Evolutionary conservation across 2,113 vertebrate genomes (phyloP).

Genomic region (Podarcis muralis): DNA sequence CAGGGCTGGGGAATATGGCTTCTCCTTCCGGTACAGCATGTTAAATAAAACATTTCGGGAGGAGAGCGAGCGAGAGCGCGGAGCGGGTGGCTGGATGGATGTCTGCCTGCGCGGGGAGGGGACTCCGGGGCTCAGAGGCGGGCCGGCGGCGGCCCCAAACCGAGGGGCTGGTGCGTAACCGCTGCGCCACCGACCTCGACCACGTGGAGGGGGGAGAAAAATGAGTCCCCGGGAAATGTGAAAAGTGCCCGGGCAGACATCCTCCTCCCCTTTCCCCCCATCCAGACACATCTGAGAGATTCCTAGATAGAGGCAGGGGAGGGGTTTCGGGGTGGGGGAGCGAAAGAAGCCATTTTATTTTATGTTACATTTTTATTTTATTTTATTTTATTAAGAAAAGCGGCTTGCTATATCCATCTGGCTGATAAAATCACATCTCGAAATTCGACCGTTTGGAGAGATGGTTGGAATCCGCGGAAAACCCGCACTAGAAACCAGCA

Average conservation of each 20-base stretch:
- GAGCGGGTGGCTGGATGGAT: neutral
- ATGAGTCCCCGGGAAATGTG: constrained; percentile 61
- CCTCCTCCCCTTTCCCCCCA: neutral
- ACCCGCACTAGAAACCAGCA: neutral
- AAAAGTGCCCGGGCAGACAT: constrained; percentile 32
- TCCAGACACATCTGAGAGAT: neutral
- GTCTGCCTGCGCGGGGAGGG: neutral
- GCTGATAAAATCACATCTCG: neutral
- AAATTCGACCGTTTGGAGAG: neutral
- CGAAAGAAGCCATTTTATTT: neutral
- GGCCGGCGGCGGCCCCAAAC: constrained; percentile 34
- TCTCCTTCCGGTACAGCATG: constrained; percentile 78
- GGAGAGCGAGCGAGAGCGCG: neutral
- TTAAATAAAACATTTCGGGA: constrained; percentile 52
- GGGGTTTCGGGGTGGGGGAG: neutral
- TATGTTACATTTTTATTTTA: no score
- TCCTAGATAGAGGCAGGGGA: constrained; percentile 36
- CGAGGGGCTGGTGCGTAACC: neutral
- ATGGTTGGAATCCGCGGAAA: neutral
- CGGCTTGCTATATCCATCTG: neutral
- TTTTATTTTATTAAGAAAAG: neutral
- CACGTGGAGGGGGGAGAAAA: constrained; percentile 49
- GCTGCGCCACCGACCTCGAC: constrained; percentile 17
- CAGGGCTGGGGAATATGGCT: constrained; percentile 69
- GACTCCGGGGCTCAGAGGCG: neutral